Evolutionary conservation across 2,888 invertebrate species (phyloP), one percentile per base, ranked within the genome.

Genomic region (Ceraclea dissimilis): DNA sequence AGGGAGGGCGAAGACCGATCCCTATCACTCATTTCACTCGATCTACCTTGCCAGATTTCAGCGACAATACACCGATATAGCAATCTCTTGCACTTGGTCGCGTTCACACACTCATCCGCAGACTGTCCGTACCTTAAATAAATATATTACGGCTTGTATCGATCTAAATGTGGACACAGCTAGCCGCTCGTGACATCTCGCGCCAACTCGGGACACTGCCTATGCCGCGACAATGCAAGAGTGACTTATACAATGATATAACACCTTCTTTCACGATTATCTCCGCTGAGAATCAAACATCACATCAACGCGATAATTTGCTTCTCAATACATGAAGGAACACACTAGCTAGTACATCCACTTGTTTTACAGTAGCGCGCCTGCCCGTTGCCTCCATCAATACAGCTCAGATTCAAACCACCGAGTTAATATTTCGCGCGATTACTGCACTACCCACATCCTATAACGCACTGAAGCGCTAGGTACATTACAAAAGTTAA

Each of bases 1-100:
- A 90, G 84, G 81, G 87, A 88, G 76, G 89, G 89, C 80, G 88
- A 90, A 77, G 84, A 85, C 79, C 88, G 86, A 82, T 89, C 89
- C 83, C 89, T 88, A 83, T 88, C 89, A 80, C 89, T 89, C 90
- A 90, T 90, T 81, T 54, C 61, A 58, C 58, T 55, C 51, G 54
- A 58, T 58, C 58, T 51, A 31, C 43, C 33, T 39, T 51, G 51
- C 52, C 58, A 47, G 54, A 44, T 58, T 57, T 49, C 58, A 55
- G 58, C 54, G 55, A 55, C 52, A 33, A 54, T 51, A 58, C 58
- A 49, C 54, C 58, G 58, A 52, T 54, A 46, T 48, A 54, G 49
- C 58, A 48, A 54, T 48, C 58, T 51, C 54, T 57, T 47, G 60
- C 60, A 57, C 60, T 60, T 57, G 48, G 59, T 47, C 55, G 71